Evolutionary conservation across 2,113 vertebrate genomes (phyloP), one percentile per base, ranked within the genome.

Genomic region (Trichomycterus rosablanca): DNA sequence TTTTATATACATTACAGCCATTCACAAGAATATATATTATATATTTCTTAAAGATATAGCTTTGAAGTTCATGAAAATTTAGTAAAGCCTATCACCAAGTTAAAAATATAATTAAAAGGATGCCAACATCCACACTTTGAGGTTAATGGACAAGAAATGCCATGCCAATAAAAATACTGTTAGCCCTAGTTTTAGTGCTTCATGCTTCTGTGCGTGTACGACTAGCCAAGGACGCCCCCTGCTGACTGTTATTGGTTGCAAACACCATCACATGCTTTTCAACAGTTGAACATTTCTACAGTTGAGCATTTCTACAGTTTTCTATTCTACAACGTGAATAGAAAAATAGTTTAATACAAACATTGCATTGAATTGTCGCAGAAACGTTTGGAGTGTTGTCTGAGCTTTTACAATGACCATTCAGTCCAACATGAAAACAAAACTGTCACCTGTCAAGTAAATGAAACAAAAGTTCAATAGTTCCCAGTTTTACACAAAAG

Each of bases 341-440:
- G 14, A 15, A 45, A 48, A 18, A 64, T 54, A 44, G 10, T 37
- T 5, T 14, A 19, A 1, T 54, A 18, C 19, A 53, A 55, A 39
- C 22, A 56, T 56, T 48, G 62, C 51, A 63, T 55, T 63, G 39
- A 48, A 20, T 63, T 55, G 40, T 7, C 16, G 42, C 28, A 24
- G 1, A 26, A n/a, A 19, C 35, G 22, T 30, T 24, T 2, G 12
- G 22, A 37, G 30, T n/a, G n/a, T n/a, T n/a, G n/a, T n/a, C n/a
- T n/a, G n/a, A n/a, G n/a, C n/a, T n/a, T n/a, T n/a, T n/a, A n/a
- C n/a, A n/a, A n/a, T n/a, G n/a, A n/a, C n/a, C n/a, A 43, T 35
- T 44, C 50, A 2, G 9, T 30, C 71, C 67, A 67, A 65, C 79
- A 91, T 90, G 88, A 86, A 86, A 89, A 82, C 72, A 37, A 32